A percentile compares a stretch with the other conserved stretches of the same genome.
Evolutionary conservation across 2,113 vertebrate genomes (phyloP).

Genomic region (Carassius gibelio): DNA sequence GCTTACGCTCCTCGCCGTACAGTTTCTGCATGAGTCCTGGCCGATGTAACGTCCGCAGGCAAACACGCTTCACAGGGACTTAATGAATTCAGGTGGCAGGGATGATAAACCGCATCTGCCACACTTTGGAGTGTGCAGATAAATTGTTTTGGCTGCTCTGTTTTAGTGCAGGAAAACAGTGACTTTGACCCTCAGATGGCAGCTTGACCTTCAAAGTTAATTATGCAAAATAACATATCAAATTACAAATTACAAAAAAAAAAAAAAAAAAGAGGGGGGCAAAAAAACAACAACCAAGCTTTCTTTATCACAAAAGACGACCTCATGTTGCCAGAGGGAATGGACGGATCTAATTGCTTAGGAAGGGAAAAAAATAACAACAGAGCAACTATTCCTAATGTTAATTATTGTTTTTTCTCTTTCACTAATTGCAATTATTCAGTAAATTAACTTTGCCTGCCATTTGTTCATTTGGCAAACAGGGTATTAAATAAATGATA

Average conservation of each 20-base stretch:
- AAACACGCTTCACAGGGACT: slow-evolving; percentile 50
- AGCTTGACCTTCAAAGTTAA: slow-evolving; percentile 72
- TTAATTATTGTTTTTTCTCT: slow-evolving; percentile 45
- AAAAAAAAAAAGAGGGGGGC: not conserved
- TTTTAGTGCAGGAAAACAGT: slow-evolving; percentile 58
- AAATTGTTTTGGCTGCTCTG: slow-evolving; percentile 57
- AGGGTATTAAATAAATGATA: no score
- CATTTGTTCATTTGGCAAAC: slow-evolving; percentile 19
- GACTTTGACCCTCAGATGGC: slow-evolving; percentile 61
- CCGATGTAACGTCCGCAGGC: slow-evolving; percentile 55
- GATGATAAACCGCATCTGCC: slow-evolving; percentile 57
- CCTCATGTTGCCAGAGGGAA: slow-evolving; percentile 49
- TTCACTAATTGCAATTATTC: slow-evolving; percentile 37
- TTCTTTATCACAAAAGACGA: slow-evolving; percentile 62
- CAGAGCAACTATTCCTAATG: slow-evolving; percentile 53
- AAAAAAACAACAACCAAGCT: slow-evolving; percentile 56
- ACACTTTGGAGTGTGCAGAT: slow-evolving; percentile 57
- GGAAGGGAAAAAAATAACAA: slow-evolving; percentile 28
- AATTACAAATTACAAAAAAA: not conserved
- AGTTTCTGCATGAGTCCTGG: slow-evolving; percentile 44
- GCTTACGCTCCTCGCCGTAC: slow-evolving; percentile 22
- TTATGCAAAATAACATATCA: slow-evolving; percentile 60
- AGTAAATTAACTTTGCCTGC: slow-evolving; percentile 31
- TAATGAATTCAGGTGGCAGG: slow-evolving; percentile 65
- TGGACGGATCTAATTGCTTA: slow-evolving; percentile 54